These are phyloP conservation scores for Apostichopus parvimensis DNA, from an alignment of 35 echinoderm and acorn worm species.

Conservation along the genomic window DNA sequence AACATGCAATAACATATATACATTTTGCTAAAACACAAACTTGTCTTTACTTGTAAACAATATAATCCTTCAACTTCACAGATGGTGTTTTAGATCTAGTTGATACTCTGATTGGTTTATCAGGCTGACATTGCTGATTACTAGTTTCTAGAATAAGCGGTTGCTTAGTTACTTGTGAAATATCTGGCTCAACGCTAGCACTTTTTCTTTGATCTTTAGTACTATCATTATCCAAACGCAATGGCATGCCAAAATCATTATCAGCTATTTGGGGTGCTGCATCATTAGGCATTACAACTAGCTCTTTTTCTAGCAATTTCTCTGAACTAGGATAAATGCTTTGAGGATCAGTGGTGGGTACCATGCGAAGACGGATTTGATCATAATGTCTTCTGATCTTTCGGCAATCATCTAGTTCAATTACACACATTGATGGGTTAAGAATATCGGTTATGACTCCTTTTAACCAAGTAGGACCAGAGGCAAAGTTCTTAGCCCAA, in stretches of 20 bases:
- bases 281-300: not conserved
- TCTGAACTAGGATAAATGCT: not conserved
- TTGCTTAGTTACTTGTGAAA: not conserved
- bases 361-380: constrained; percentile 43
- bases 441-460: constrained; percentile 39
- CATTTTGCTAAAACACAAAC: too few relatives aligned
- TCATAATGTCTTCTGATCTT: constrained; percentile 53
- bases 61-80: constrained; percentile 60
- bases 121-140: constrained; percentile 10
- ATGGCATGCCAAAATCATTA: not conserved
- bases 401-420: constrained; percentile 58
- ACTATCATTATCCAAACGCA: not conserved
- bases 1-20: too few relatives aligned
- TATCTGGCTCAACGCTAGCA: not conserved
- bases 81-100: constrained; percentile 34
- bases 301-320: not conserved
- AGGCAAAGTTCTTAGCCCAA: constrained; percentile 61
- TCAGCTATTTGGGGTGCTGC: not conserved
- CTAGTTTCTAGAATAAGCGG: not conserved
- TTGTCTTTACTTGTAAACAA: constrained; percentile 36
- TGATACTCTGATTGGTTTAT: constrained; percentile 30
- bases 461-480: constrained; percentile 58
- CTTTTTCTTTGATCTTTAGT: not conserved
- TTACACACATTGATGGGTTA: constrained; percentile 29
- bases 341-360: not conserved